Base-by-base conservation (phyloP, 2,888 invertebrate species). In the Parnassius mnemosyne region DNA sequence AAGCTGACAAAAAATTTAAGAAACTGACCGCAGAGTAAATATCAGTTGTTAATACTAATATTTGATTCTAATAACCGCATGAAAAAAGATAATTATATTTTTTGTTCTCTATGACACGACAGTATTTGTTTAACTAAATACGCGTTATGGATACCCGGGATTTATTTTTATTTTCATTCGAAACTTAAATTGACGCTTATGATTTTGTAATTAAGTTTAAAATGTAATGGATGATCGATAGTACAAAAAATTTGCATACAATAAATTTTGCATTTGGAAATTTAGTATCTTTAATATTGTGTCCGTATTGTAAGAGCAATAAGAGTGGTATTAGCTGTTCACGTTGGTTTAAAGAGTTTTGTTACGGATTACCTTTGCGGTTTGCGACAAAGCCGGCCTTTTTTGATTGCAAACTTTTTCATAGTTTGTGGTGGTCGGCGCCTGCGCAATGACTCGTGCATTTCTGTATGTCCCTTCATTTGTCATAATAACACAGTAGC, bases 31-130 rank as follows among this genome's bases (percentile, higher is more conserved):
- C 65, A 63, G 67, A 63, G 43, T 54, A 60, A 81, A 73, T 74
- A 79, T 74, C 25, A 61, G 72, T 76, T 79, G 81, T 78, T 80
- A 80, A 74, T 76, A 75, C 69, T 70, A 78, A 78, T 79, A 80
- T 79, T 82, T 79, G 71, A 20, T 72, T 69, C 66, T 75, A 70
- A 74, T 75, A 72, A 70, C 69, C 66, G 66, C 69, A 70, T 69
- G 66, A 69, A 65, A 74, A 73, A 65, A 67, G 71, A 66, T 74
- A 69, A 69, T 74, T 76, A 74, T 55, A 53, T 34, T 56, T 78
- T 80, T 77, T 79, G 74, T 60, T 68, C n/a, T 68, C 60, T 65
- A 71, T 71, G 69, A 72, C 70, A 68, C 67, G 70, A 69, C 69
- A 69, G 60, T 71, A 71, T 73, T 71, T 72, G 70, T 69, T 69